A percentile compares a stretch with the other conserved stretches of the same genome.
Conservation (phyloP, 2,113 vertebrate species). For the Pseudopodoces humilis region DNA sequence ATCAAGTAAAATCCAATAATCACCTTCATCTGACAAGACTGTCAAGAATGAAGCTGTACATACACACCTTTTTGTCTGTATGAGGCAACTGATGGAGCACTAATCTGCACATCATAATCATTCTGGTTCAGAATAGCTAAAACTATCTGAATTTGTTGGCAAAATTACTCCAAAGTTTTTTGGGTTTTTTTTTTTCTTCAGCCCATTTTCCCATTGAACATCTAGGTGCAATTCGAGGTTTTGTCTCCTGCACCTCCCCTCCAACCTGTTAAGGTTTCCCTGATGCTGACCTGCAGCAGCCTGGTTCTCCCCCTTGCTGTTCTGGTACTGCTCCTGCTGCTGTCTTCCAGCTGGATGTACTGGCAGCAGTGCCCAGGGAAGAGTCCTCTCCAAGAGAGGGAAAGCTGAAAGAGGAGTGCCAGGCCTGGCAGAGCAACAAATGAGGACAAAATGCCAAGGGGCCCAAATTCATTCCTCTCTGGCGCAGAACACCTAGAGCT, state of each 20-base stretch:
- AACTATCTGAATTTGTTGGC: not conserved
- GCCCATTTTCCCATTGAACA: not conserved
- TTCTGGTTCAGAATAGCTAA: not conserved
- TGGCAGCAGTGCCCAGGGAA: rapidly evolving
- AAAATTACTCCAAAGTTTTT: not conserved
- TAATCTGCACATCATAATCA: not conserved
- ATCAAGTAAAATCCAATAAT: not conserved
- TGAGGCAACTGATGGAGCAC: not conserved
- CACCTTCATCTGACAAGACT: not conserved
- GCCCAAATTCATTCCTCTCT: not conserved
- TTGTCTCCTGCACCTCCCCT: not conserved
- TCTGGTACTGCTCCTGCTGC: not conserved
- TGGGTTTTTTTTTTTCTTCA: not conserved
- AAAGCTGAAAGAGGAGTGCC: not conserved
- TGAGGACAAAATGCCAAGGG: not conserved
- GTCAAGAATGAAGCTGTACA: not conserved
- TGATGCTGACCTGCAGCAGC: not conserved
- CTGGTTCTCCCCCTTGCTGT: not conserved
- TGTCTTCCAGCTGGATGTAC: rapidly evolving
- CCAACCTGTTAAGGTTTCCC: not conserved
- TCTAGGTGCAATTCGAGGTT: not conserved
- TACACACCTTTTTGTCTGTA: not conserved
- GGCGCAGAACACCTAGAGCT: rapidly evolving
- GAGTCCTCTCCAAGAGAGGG: not conserved
- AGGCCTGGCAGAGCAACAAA: not conserved